Percentiles rank a stretch among this genome's conserved stretches.
Conservation (phyloP, 2,113 vertebrate genomes). For the Istiophorus platypterus region DNA sequence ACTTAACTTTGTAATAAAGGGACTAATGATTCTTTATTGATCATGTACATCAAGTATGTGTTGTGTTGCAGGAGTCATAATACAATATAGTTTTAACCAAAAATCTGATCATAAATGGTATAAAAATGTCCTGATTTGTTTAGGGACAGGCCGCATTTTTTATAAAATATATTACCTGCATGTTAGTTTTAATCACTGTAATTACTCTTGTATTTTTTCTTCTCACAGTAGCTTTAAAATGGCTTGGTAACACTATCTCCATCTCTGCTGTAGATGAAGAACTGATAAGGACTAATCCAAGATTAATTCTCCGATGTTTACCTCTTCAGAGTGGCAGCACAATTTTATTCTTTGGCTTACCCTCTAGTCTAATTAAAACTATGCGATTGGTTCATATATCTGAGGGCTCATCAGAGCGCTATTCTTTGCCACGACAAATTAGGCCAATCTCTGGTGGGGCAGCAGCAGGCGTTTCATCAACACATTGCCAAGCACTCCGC, state of each 20-base stretch:
- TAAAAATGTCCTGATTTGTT: not conserved
- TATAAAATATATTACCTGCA: not conserved
- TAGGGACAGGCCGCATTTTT: not conserved
- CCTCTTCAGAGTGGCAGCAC: conserved; percentile 33
- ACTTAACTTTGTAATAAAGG: not conserved
- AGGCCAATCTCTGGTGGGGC: conserved; percentile 89
- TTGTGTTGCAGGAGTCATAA: not conserved
- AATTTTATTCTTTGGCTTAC: conserved; percentile 34
- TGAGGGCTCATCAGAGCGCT: conserved; percentile 91
- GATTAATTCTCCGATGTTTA: conserved; percentile 57
- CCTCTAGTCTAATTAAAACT: conserved; percentile 87
- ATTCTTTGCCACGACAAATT: conserved; percentile 90
- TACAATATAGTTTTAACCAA: not conserved
- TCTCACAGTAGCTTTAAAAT: conserved; percentile 8
- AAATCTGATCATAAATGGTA: not conserved
- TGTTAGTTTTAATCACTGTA: conserved; percentile 11
- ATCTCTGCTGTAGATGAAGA: conserved; percentile 27
- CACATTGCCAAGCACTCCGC: conserved; percentile 82
- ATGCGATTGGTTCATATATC: conserved; percentile 88
- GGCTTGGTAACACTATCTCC: not conserved
- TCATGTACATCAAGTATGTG: not conserved
- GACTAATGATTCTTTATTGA: not conserved
- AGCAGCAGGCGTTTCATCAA: conserved; percentile 69
- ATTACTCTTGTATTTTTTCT: not conserved
- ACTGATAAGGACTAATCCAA: conserved; percentile 56